Base-by-base conservation (phyloP, 2,888 invertebrate genomes). In the Sarcophaga carnaria region DNA sequence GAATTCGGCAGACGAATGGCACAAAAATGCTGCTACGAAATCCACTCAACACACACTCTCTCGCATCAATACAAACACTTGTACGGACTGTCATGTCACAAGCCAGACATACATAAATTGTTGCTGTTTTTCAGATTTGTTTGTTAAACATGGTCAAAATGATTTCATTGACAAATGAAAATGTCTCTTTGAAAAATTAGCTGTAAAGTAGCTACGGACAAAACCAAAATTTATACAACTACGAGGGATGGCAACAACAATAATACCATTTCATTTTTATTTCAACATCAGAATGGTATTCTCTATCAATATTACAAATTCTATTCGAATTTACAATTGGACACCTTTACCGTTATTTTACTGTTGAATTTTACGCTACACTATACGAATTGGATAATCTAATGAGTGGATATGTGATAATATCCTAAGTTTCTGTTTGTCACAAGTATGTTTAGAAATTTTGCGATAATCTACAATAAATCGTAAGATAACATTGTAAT, bases 141-240 rank as follows among this genome's bases (percentile, higher is more conserved):
- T 79, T 64, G 76, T 83, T 77, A 49, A 89, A 88, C 83, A 89
- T 88, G 88, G 89, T 90, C 89, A 90, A 89, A 90, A 88, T 88
- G 90, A 88, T 90, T 89, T 89, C 90, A 90, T 90, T 91, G 91
- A 91, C 90, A 91, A 91, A 91, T 91, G 90, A 86, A 90, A 90
- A 90, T 91, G 90, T 91, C 91, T 90, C 89, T 90, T 91, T 90
- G 90, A 91, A 91, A 90, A 90, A 91, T 91, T 91, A 91, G 89
- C 90, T 88, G 86, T 88, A 89, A 90, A 91, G 89, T 89, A 90
- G 89, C 88, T 89, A 85, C 4, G 0, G 54, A 17, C 54, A 17
- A 14, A 54, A 17, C 12, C 54, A 54, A 54, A 54, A 12, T 54
- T 54, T 54, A 17, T 54, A 54, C 17, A 54, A 54, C 14, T 17